phyloP scores from a whole-genome alignment of 1,140 invertebrate species.

The Dreissena polymorpha region DNA sequence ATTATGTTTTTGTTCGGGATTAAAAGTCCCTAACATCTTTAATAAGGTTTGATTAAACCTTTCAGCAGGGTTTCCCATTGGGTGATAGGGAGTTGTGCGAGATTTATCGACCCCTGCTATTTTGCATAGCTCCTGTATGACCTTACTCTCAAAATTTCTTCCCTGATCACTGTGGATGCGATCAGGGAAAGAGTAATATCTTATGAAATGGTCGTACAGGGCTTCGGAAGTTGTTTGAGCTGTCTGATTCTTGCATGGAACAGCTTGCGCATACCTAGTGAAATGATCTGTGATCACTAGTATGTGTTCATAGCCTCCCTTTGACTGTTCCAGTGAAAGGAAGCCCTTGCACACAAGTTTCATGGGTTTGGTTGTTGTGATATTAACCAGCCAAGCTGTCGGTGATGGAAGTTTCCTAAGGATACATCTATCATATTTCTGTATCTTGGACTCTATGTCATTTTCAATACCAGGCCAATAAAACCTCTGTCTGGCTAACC shows the following conservation, averaged over 20 bases:
- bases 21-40: conserved; percentile 23
- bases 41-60: conserved; percentile 15
- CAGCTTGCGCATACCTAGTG: conserved; percentile 38
- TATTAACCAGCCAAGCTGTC: neutral
- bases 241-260: conserved; percentile 43
- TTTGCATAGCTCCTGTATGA: conserved; percentile 20
- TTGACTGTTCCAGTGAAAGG: conserved; percentile 29
- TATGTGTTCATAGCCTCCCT: conserved; percentile 41
- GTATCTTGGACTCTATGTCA: conserved; percentile 11
- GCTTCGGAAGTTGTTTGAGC: conserved; percentile 43
- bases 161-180: conserved; percentile 52
- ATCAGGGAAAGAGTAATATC: conserved; percentile 34
- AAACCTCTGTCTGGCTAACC: conserved; percentile 29
- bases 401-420: conserved; percentile 12
- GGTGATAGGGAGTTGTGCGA: conserved; percentile 25
- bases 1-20: neutral
- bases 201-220: conserved; percentile 39
- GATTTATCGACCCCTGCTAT: conserved; percentile 10
- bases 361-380: conserved; percentile 4
- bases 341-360: conserved; percentile 29
- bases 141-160: conserved; percentile 48
- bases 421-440: conserved; percentile 10
- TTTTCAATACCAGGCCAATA: conserved; percentile 24
- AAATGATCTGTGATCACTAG: conserved; percentile 57
- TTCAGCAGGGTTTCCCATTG: conserved; percentile 16